Evolutionary conservation across 1,140 invertebrate genomes (phyloP), one percentile per base, ranked within the genome.

Genomic region (Conus ventricosus): DNA sequence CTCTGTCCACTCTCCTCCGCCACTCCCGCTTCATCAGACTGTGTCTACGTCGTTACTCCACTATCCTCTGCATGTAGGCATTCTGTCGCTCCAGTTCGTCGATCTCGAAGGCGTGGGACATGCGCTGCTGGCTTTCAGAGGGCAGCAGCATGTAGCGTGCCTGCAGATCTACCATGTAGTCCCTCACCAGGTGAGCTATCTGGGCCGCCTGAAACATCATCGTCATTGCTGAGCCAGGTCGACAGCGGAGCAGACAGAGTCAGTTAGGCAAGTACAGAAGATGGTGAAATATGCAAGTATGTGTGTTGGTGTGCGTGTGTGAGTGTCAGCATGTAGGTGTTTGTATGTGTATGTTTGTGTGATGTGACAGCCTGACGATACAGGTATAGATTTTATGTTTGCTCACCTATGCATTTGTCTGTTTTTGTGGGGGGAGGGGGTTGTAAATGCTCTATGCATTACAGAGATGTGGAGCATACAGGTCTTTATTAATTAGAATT

Each of bases 181-280:
- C 98, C 92, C 97, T 97, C 89, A 99, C 98, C 85, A 99, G 96
- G 89, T 98, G 98, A 75, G 98, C 97, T 93, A 99, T 98, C 95
- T 99, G 98, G 95, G 98, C 98, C 88, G 98, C 98, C 97, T 98
- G 95, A 10, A 96, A n/a, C 8, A 60, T 11, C 8, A 60, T 60
- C 57, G 15, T 60, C 57, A 60, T 0, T 88, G 89, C 76, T 87
- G 13, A 90, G 3, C 57, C 53, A 85, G 53, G 51, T 27, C 54
- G 11, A 83, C 23, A 82, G 15, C 27, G 39, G 15, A 51, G 80
- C 15, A 82, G 39, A 39, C 39, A 39, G 39, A 39, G 39, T 39
- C 39, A 20, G 17, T 17, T 2, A 71, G 17, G 15, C 67, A 17
- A 1, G 15, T 71, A 71, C n/a, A 71, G n/a, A 71, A 20, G 67